Percentiles rank a stretch among this genome's conserved stretches.
These are phyloP conservation scores for Rhopalosiphum maidis DNA, from an alignment of 1,140 invertebrate species.

Conservation along the genomic window DNA sequence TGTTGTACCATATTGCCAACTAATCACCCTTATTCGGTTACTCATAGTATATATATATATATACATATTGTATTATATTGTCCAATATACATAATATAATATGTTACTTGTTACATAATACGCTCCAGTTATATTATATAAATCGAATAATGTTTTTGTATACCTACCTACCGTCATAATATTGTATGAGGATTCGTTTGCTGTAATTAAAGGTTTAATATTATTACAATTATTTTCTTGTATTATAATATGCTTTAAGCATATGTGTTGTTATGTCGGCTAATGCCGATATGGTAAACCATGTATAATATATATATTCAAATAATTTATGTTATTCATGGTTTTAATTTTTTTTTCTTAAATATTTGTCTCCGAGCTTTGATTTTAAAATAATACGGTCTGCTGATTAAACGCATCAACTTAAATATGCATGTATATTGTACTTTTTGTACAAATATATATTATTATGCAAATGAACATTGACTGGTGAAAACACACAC, in stretches of 20 bases:
- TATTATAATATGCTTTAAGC: no score
- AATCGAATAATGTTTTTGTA: not conserved
- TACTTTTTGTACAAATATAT: not conserved
- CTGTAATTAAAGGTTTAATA: not conserved
- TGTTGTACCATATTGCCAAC: not conserved
- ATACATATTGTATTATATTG: not conserved
- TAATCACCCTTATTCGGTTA: not conserved
- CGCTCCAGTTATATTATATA: not conserved
- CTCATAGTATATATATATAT: not conserved
- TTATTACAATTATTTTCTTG: not conserved
- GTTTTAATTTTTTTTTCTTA: not conserved
- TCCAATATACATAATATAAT: not conserved
- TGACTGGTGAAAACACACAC: not conserved
- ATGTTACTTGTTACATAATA: not conserved
- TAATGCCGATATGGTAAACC: not conserved
- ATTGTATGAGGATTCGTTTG: not conserved
- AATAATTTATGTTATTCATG: not conserved
- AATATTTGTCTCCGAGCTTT: not conserved
- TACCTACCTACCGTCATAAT: not conserved
- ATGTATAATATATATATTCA: not conserved
- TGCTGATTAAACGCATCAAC: not conserved
- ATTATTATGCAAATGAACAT: not conserved
- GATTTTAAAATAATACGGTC: not conserved
- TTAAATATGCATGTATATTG: not conserved
- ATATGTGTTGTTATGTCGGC: not conserved